A percentile compares a stretch with the other conserved stretches of the same genome.
phyloP scores from a whole-genome alignment of 2,113 vertebrate genomes.

The Mormyrus lacerda region DNA sequence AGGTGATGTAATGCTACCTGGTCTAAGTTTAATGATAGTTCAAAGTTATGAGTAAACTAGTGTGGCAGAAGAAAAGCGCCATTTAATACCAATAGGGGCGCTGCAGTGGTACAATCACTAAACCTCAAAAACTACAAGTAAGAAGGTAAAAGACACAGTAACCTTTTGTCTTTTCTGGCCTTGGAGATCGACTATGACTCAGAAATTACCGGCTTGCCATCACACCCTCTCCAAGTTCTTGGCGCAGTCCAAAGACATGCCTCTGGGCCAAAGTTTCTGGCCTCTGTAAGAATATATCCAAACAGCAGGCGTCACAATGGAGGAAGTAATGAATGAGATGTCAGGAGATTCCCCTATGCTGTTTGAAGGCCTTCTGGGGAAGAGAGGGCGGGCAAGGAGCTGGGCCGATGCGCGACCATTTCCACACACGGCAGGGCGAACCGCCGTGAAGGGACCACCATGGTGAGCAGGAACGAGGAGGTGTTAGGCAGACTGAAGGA shows the following conservation, averaged over 20 bases:
- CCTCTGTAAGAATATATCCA: neutral
- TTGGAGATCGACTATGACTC: neutral
- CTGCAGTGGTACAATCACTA: neutral
- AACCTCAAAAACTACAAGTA: neutral
- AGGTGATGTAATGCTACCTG: neutral
- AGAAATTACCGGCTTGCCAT: neutral
- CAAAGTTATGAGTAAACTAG: neutral
- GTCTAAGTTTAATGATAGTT: neutral
- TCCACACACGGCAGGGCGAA: constrained; percentile 28
- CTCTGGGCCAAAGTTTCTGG: neutral
- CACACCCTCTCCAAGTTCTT: neutral
- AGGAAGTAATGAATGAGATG: neutral
- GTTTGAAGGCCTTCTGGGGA: neutral
- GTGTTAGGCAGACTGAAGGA: neutral
- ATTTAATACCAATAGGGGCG: neutral
- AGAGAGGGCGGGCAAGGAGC: neutral
- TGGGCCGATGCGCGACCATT: neutral
- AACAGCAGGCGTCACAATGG: neutral
- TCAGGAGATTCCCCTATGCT: neutral
- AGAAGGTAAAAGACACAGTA: neutral
- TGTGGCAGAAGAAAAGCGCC: neutral
- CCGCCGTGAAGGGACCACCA: constrained; percentile 24
- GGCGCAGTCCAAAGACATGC: neutral
- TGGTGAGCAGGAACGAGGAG: neutral
- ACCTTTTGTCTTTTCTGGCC: neutral